A percentile compares a stretch with the other conserved stretches of the same genome.
These are phyloP conservation scores for Aricia artaxerxes DNA, from an alignment of 2,888 invertebrate genomes.

Conservation along the genomic window DNA sequence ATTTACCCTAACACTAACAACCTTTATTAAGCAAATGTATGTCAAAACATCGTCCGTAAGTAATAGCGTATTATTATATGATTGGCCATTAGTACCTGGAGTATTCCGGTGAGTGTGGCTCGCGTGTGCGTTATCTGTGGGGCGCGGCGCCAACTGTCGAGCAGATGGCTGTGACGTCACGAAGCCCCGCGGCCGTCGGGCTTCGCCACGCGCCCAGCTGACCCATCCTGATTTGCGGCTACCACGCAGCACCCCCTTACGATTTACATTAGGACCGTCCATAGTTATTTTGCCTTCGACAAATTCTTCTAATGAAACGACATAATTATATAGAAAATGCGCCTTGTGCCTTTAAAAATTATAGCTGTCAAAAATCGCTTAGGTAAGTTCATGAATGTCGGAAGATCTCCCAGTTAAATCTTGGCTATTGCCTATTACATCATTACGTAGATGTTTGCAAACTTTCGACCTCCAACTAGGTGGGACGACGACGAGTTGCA, in stretches of 20 bases:
- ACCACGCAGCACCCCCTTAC: constrained; percentile 43
- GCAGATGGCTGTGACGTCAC: constrained; percentile 78
- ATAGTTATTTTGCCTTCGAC: neutral
- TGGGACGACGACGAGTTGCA: too few species aligned
- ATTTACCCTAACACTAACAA: neutral
- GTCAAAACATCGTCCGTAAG: constrained; percentile 10
- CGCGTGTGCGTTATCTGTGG: constrained; percentile 58
- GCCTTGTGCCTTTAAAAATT: too few species aligned
- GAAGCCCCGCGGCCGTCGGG: constrained; percentile 65
- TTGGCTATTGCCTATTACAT: neutral
- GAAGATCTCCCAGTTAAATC: too few species aligned
- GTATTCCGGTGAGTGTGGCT: constrained; percentile 37
- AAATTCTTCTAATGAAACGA: too few species aligned
- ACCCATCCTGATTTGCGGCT: constrained; percentile 69
- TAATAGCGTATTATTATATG: constrained; percentile 30
- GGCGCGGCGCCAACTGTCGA: constrained; percentile 75
- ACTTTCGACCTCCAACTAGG: too few species aligned
- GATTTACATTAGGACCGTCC: constrained; percentile 44
- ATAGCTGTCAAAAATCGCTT: too few species aligned
- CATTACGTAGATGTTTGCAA: too few species aligned
- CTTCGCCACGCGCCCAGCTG: constrained; percentile 56
- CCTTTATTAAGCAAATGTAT: neutral
- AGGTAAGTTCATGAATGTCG: too few species aligned
- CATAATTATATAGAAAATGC: too few species aligned
- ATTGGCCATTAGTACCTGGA: constrained; percentile 37